Percentiles rank a stretch among this genome's conserved stretches.
phyloP scores from a whole-genome alignment of 1,140 invertebrate species.

The Heliconius himera region DNA sequence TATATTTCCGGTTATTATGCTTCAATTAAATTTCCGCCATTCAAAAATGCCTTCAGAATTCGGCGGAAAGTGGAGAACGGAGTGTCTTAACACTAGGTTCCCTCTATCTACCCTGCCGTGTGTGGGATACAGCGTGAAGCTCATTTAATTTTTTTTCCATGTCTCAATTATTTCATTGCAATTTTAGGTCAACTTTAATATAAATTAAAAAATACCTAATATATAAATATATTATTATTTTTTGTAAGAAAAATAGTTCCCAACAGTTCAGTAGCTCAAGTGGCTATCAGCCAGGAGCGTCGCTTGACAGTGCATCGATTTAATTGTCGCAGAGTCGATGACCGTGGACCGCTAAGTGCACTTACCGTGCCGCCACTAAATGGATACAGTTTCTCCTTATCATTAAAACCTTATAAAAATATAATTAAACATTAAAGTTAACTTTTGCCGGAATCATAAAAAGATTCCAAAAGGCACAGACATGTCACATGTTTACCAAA shows the following conservation, averaged over 20 bases:
- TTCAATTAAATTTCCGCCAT: no score
- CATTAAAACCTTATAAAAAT: constrained; percentile 7
- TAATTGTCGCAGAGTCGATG: constrained; percentile 69
- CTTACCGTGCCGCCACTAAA: constrained; percentile 41
- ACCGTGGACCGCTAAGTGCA: constrained; percentile 61
- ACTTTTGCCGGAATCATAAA: not conserved
- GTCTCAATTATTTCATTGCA: not conserved
- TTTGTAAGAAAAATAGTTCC: not conserved
- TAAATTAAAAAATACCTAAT: not conserved
- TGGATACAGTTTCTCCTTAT: constrained; percentile 31
- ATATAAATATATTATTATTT: no score
- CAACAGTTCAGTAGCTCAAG: constrained; percentile 35
- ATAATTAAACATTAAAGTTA: not conserved
- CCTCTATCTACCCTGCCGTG: no score
- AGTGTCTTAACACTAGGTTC: no score
- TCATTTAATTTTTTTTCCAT: no score
- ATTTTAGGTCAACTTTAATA: not conserved
- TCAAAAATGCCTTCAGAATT: no score
- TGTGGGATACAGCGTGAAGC: no score
- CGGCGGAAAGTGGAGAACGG: no score
- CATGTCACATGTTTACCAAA: not conserved
- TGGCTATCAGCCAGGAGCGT: constrained; percentile 38
- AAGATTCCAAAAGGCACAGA: not conserved
- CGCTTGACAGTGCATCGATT: constrained; percentile 57
- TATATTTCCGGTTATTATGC: no score